Conservation (phyloP, 2,888 invertebrate species). For the Bellardia bayeri region DNA sequence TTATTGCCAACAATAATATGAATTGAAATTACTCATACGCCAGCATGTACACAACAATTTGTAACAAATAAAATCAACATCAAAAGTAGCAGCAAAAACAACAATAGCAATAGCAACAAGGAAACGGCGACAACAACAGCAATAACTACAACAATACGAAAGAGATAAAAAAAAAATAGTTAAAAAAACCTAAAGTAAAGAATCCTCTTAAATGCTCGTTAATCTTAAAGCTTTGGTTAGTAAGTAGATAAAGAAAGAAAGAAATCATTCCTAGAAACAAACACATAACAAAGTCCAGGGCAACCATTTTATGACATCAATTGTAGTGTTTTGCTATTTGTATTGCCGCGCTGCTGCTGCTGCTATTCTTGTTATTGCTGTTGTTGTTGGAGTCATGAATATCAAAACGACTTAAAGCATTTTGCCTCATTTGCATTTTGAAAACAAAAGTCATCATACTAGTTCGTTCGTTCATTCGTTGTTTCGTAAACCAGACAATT, state of each 20-base stretch:
- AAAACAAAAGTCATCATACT: constrained; percentile 70
- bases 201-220: constrained; percentile 71
- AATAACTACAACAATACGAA: background rate
- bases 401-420: constrained; percentile 66
- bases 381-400: constrained; percentile 61
- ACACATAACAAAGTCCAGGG: constrained; percentile 6
- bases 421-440: constrained; percentile 72
- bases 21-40: constrained; percentile 71
- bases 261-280: constrained; percentile 15
- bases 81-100: constrained; percentile 14
- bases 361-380: background rate
- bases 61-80: constrained; percentile 60
- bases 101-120: constrained; percentile 6
- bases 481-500: background rate
- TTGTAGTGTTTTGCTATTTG: constrained; percentile 28
- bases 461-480: background rate
- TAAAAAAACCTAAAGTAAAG: constrained; percentile 19
- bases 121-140: constrained; percentile 14
- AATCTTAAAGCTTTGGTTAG: constrained; percentile 72
- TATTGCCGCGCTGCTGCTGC: background rate
- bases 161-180: background rate
- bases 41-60: constrained; percentile 61
- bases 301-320: constrained; percentile 53
- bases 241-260: constrained; percentile 59
- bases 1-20: constrained; percentile 60